phyloP scores from a whole-genome alignment of 2,797 vertebrate species.

The Carduelis carduelis region DNA sequence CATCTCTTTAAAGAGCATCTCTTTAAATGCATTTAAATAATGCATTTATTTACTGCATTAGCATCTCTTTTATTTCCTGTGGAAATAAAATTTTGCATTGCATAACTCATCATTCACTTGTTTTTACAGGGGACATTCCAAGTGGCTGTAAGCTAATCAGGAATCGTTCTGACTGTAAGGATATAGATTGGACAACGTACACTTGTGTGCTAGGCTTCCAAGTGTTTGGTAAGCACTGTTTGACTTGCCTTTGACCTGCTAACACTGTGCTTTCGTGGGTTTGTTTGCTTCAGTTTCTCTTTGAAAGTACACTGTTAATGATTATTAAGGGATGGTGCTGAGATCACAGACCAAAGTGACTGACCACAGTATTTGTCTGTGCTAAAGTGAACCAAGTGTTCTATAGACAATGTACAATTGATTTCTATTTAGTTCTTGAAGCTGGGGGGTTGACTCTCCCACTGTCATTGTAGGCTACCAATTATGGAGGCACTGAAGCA shows the following conservation, averaged over 20 bases:
- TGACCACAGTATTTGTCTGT: not conserved
- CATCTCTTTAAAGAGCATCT: not conserved
- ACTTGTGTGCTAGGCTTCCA: conserved; percentile 98
- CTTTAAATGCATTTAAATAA: too few species aligned
- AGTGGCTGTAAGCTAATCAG: conserved; percentile 93
- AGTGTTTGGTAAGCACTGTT: conserved; percentile 87
- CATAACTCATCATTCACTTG: not conserved
- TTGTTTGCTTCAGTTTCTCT: not conserved
- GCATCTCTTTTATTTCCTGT: not conserved
- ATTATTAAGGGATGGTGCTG: not conserved
- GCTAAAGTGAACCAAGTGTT: not conserved
- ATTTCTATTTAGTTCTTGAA: not conserved
- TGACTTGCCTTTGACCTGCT: not conserved
- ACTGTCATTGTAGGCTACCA: not conserved
- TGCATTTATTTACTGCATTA: not conserved
- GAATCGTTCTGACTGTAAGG: conserved; percentile 96
- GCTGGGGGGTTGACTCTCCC: not conserved
- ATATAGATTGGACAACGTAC: conserved; percentile 94
- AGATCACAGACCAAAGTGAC: not conserved
- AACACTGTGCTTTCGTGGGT: not conserved
- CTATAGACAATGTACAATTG: not conserved
- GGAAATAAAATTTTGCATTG: not conserved
- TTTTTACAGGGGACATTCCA: conserved; percentile 89
- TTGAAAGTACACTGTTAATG: not conserved
- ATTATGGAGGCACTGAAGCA: not conserved